Percentiles rank a stretch among this genome's conserved stretches.
phyloP scores from a whole-genome alignment of 2,113 vertebrate genomes.

The Pelobates fuscus region DNA sequence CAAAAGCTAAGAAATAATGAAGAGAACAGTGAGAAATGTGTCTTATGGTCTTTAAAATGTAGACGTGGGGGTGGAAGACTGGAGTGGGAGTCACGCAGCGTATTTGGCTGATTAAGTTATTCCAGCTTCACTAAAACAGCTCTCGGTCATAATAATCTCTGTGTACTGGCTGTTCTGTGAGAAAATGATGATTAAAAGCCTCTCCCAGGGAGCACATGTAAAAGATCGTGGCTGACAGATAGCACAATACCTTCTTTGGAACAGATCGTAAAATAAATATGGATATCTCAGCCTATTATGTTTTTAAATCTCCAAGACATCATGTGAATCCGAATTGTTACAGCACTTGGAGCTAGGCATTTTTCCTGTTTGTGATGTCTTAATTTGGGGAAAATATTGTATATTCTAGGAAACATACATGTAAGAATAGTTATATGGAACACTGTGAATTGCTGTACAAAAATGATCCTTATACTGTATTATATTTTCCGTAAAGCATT shows the following conservation, averaged over 20 bases:
- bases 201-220: constrained; percentile 40
- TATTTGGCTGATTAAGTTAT: constrained; percentile 50
- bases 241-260: constrained; percentile 2
- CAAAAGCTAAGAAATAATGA: constrained; percentile 33
- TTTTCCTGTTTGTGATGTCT: too few species aligned
- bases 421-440: too few species aligned
- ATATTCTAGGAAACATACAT: too few species aligned
- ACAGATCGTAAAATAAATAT: constrained; percentile 28
- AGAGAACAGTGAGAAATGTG: constrained; percentile 9
- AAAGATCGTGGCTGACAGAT: constrained; percentile 13
- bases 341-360: too few species aligned
- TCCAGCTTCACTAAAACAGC: constrained; percentile 42
- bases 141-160: constrained; percentile 47
- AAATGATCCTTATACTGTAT: too few species aligned
- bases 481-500: too few species aligned
- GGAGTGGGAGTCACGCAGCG: constrained; percentile 35
- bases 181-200: constrained; percentile 48
- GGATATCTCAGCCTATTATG: constrained; percentile 18
- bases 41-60: constrained; percentile 23
- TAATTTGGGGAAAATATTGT: too few species aligned
- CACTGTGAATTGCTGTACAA: too few species aligned
- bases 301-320: constrained; percentile 7
- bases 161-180: constrained; percentile 31
- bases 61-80: constrained; percentile 31
- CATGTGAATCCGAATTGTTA: not conserved